Evolutionary conservation across 2,888 invertebrate species (phyloP), one percentile per base, ranked within the genome.

Genomic region (Automeris io): DNA sequence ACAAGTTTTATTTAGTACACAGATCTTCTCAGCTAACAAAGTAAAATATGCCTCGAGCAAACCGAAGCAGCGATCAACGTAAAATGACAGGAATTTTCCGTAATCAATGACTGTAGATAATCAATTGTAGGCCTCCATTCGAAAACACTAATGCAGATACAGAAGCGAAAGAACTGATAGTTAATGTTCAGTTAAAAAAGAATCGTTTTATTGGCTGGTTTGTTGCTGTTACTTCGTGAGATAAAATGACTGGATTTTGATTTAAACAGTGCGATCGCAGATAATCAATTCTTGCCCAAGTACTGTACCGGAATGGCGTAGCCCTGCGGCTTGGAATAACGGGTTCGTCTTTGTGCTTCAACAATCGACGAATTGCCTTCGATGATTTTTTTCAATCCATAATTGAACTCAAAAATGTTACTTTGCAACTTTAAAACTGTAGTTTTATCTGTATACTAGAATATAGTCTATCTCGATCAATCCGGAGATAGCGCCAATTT

Each of bases 241-340:
- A 33, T 29, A 25, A 35, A 40, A 38, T 37, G 5, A 25, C 33
- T 19, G 35, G 12, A 23, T 32, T 35, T 22, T 40, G 24, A 37
- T 49, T 50, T 49, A 57, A 55, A 43, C 46, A 43, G 45, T 55
- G 53, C 32, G 37, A 32, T 57, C 54, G 56, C 23, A 46, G 47
- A 54, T 51, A 51, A 59, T 61, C 47, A 49, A 43, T 45, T 45
- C 46, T 53, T 60, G 50, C 42, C 49, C 54, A 60, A 56, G 49
- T 47, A 48, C 44, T 43, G 37, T 42, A 48, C 42, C 41, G 43
- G 41, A 46, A 46, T 44, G 47, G 47, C 42, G 43, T 42, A 45
- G 49, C 48, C 61, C 57, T 53, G 43, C 47, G 57, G 55, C 49
- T 37, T 25, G 13, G 42, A 38, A 45, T 57, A 59, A 57, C 56